Evolutionary conservation across 2,113 vertebrate species (phyloP).

Genomic region (Tautogolabrus adspersus): DNA sequence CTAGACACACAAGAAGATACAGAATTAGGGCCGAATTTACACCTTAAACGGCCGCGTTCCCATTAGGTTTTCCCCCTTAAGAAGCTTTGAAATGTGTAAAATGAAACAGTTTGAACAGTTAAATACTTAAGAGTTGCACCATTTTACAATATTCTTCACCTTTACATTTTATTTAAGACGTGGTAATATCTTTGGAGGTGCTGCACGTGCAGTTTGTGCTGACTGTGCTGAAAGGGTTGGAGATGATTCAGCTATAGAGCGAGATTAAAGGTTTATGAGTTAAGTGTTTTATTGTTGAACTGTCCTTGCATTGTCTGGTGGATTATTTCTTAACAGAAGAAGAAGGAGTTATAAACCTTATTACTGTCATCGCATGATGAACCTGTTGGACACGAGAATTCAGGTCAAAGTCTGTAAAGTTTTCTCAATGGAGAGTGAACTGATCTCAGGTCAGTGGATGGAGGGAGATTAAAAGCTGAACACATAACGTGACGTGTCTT

Average conservation of each 20-base stretch:
- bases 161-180: not conserved
- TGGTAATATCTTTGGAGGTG: not conserved
- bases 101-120: not conserved
- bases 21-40: not conserved
- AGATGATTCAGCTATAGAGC: not conserved
- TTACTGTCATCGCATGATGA: constrained; percentile 1
- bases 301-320: not conserved
- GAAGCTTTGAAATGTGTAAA: no score
- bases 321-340: constrained; percentile 9
- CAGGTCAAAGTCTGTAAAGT: not conserved
- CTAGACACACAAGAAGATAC: constrained; percentile 56
- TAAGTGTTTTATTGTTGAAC: constrained; percentile 8
- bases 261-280: constrained; percentile 1
- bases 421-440: not conserved
- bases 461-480: constrained; percentile 10
- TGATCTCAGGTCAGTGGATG: not conserved
- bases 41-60: no score
- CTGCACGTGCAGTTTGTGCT: not conserved
- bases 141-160: not conserved
- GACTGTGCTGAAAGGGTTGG: not conserved
- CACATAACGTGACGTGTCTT: constrained; percentile 3
- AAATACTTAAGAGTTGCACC: not conserved
- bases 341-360: not conserved
- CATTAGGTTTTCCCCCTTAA: not conserved
- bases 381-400: not conserved